These are phyloP conservation scores for Physella acuta DNA, from an alignment of 1,140 invertebrate genomes.

Conservation along the genomic window DNA sequence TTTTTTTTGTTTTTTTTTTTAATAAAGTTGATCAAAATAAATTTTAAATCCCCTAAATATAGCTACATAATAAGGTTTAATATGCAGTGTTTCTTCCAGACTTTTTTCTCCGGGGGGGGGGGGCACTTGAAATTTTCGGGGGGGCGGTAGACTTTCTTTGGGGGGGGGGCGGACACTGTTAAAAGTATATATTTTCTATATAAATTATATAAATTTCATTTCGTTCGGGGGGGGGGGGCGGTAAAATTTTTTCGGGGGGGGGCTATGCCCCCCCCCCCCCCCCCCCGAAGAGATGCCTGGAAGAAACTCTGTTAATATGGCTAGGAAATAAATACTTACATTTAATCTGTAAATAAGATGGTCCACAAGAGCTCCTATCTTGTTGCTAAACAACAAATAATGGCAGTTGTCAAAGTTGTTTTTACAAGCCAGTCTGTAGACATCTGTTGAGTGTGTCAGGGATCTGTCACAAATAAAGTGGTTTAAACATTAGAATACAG, in stretches of 20 bases:
- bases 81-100: too few species aligned
- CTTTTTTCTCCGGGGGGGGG: too few species aligned
- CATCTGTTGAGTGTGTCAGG: slow-evolving; percentile 66
- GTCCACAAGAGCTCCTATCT: slow-evolving; percentile 70
- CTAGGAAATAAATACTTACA: slow-evolving; percentile 62
- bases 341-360: slow-evolving; percentile 70
- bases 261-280: neutral
- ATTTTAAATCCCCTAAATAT: neutral
- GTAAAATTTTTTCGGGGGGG: neutral
- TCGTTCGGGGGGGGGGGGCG: too few species aligned
- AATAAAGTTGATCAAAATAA: slow-evolving; percentile 4
- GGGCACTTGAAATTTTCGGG: too few species aligned
- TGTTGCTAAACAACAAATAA: slow-evolving; percentile 72
- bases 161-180: too few species aligned
- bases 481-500: too few species aligned
- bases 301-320: slow-evolving; percentile 17
- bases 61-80: neutral
- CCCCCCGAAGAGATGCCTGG: neutral
- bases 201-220: too few species aligned
- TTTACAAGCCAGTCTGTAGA: slow-evolving; percentile 66
- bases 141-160: too few species aligned
- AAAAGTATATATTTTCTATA: too few species aligned
- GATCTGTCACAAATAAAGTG: too few species aligned
- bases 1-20: too few species aligned
- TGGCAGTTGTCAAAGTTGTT: slow-evolving; percentile 66